These are phyloP conservation scores for Noctua fimbriata DNA, from an alignment of 2,888 invertebrate genomes.

Conservation along the genomic window DNA sequence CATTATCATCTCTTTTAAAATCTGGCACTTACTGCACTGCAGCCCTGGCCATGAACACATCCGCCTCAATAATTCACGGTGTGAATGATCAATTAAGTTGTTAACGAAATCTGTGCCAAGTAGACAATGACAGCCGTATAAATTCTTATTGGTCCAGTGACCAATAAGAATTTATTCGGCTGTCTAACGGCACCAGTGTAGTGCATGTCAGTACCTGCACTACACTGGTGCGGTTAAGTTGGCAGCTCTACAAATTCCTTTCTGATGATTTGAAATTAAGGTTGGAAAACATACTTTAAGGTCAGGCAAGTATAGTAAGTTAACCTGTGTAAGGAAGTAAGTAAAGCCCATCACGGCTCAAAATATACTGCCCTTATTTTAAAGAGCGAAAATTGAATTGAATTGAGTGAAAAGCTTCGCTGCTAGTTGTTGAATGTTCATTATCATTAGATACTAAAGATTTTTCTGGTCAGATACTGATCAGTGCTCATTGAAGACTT, in stretches of 20 bases:
- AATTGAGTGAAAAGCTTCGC: not conserved
- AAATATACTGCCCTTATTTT: not conserved
- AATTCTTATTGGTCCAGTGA: conserved; percentile 50
- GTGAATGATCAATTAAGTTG: conserved; percentile 36
- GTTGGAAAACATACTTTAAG: not conserved
- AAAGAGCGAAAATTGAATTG: not conserved
- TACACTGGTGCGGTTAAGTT: conserved; percentile 13
- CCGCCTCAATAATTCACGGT: conserved; percentile 27
- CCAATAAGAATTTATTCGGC: not conserved
- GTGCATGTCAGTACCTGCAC: not conserved
- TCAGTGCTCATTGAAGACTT: not conserved
- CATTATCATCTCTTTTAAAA: not conserved
- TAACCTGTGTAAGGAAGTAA: not conserved
- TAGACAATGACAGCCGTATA: conserved; percentile 27
- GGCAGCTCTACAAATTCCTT: conserved; percentile 10
- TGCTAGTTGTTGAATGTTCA: not conserved
- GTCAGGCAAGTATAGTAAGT: not conserved
- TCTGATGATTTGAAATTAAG: not conserved
- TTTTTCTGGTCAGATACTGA: not conserved
- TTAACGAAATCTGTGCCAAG: conserved; percentile 50
- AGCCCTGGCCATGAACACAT: conserved; percentile 46
- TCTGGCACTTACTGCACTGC: not conserved
- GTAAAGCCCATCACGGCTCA: not conserved
- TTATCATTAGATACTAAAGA: not conserved
- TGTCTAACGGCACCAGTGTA: too few species aligned